Conservation (phyloP, 2,797 vertebrate genomes). For the Paguma larvata region DNA sequence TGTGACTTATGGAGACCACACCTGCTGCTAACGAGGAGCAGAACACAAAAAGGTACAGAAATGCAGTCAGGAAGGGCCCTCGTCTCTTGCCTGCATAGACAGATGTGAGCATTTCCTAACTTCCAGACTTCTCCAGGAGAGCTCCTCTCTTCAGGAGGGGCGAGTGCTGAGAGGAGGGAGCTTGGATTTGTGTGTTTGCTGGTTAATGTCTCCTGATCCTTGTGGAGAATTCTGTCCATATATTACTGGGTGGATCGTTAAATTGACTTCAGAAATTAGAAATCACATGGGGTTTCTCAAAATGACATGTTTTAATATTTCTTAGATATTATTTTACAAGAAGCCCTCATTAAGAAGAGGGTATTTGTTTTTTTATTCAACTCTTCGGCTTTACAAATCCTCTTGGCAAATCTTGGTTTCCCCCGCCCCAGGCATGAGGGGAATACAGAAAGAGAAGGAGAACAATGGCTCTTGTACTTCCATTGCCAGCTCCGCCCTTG, state of each 20-base stretch:
- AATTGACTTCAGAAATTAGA: conserved; percentile 44
- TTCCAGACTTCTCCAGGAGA: neutral
- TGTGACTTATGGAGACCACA: neutral
- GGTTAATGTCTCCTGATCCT: neutral
- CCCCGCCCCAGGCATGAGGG: neutral
- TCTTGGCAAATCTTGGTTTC: neutral
- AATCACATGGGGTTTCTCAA: neutral
- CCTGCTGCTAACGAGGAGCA: neutral
- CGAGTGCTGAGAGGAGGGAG: neutral
- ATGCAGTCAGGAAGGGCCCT: neutral
- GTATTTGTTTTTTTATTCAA: neutral
- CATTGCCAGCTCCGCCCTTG: neutral
- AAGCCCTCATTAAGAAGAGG: neutral
- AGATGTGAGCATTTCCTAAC: neutral
- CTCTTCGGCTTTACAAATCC: neutral
- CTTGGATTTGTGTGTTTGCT: neutral
- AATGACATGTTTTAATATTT: neutral
- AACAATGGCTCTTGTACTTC: neutral
- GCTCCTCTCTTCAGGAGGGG: neutral
- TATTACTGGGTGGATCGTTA: neutral
- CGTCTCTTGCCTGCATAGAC: neutral
- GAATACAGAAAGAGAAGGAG: neutral
- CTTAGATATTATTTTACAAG: neutral
- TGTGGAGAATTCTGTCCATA: neutral
- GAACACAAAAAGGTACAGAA: neutral